These are phyloP conservation scores for Hephaestus fuliginosus DNA, from an alignment of 2,797 vertebrate species.

Conservation along the genomic window DNA sequence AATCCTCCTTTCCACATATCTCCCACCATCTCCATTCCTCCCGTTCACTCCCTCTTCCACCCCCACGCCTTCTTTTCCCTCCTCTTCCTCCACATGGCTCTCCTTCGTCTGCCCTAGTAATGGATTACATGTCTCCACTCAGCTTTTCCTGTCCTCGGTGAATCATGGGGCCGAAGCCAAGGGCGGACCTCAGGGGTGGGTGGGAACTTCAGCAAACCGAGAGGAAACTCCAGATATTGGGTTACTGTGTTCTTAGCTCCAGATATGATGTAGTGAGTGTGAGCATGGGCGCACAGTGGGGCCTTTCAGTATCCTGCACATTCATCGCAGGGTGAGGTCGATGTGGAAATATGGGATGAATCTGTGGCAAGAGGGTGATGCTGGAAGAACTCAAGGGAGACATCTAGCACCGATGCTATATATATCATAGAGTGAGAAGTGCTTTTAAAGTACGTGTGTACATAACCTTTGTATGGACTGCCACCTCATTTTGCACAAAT, in stretches of 20 bases:
- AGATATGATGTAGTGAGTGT: conserved; percentile 77
- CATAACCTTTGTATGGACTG: neutral
- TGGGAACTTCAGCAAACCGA: conserved; percentile 62
- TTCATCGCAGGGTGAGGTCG: conserved; percentile 32
- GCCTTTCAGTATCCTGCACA: conserved; percentile 61
- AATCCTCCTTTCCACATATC: conserved; percentile 46
- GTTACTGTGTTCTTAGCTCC: conserved; percentile 71
- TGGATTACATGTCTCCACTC: conserved; percentile 76
- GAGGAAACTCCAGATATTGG: conserved; percentile 76
- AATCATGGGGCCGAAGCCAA: conserved; percentile 75
- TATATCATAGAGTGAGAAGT: conserved; percentile 1
- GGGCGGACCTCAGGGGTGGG: conserved; percentile 68
- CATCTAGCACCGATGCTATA: conserved; percentile 7
- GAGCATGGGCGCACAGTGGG: conserved; percentile 52
- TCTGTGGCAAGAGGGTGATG: conserved; percentile 42
- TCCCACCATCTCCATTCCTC: conserved; percentile 50
- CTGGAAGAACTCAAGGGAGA: conserved; percentile 29
- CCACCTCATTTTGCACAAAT: conserved; percentile 4
- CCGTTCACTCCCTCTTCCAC: conserved; percentile 32
- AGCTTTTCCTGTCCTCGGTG: conserved; percentile 77
- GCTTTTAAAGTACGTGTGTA: conserved; percentile 5
- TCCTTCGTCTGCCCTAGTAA: conserved; percentile 60
- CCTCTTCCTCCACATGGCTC: conserved; percentile 31
- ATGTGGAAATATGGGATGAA: conserved; percentile 58
- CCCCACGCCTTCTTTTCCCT: conserved; percentile 36